phyloP scores from a whole-genome alignment of 2,113 vertebrate species.

The Tautogolabrus adspersus region DNA sequence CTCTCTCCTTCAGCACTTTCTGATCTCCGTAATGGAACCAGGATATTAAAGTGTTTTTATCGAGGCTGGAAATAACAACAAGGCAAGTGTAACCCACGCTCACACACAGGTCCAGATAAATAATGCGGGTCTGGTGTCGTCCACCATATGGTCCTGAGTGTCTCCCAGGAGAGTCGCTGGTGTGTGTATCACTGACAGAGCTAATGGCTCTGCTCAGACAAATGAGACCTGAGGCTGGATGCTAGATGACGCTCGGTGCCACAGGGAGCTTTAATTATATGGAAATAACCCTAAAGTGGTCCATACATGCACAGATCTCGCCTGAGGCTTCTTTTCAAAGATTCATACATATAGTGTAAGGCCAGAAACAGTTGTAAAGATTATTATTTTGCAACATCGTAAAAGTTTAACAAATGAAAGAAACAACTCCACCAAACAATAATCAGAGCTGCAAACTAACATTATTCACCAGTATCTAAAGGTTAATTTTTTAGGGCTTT shows the following conservation, averaged over 20 bases:
- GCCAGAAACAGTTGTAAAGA: background rate
- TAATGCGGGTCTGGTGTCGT: conserved; percentile 3
- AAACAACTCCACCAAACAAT: too few species aligned
- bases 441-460: too few species aligned
- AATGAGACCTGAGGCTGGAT: conserved; percentile 26
- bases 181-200: conserved; percentile 5
- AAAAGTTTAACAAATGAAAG: too few species aligned
- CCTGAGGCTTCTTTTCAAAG: background rate
- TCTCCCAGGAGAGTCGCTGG: conserved; percentile 19
- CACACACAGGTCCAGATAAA: conserved; percentile 35
- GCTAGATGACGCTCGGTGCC: background rate
- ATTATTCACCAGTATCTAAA: too few species aligned
- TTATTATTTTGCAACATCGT: background rate
- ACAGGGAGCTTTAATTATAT: background rate
- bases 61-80: conserved; percentile 55
- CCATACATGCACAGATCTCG: background rate
- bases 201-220: conserved; percentile 35
- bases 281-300: background rate
- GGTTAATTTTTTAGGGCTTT: too few species aligned
- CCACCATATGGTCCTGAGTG: conserved; percentile 40
- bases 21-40: conserved; percentile 53
- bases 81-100: conserved; percentile 8
- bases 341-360: background rate
- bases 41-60: conserved; percentile 59
- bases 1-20: conserved; percentile 35